phyloP scores from a whole-genome alignment of 2,797 vertebrate species.

The Hippoglossus hippoglossus region DNA sequence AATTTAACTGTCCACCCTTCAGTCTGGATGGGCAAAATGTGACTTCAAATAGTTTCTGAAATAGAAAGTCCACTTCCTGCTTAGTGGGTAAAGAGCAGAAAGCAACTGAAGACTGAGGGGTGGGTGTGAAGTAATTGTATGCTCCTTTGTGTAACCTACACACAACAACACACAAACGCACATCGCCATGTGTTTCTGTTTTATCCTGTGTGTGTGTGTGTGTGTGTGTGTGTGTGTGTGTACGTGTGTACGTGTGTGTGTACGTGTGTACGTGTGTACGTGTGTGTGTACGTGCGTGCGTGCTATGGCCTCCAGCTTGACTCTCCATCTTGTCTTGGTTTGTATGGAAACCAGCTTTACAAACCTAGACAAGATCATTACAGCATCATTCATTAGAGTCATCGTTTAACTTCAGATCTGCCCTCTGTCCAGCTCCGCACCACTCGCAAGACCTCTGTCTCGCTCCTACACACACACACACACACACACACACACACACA shows the following conservation, averaged over 20 bases:
- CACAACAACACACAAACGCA: conserved; percentile 22
- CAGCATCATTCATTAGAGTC: conserved; percentile 87
- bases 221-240: conserved; percentile 54
- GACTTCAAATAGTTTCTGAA: conserved; percentile 1
- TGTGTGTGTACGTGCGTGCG: conserved; percentile 56
- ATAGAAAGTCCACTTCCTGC: conserved; percentile 30
- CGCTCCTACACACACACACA: not conserved
- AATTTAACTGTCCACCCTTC: too few relatives aligned
- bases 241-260: conserved; percentile 32
- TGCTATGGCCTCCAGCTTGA: conserved; percentile 54
- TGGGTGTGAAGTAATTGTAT: conserved; percentile 53
- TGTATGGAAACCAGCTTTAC: conserved; percentile 77
- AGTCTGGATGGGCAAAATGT: too few relatives aligned
- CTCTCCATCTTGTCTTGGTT: conserved; percentile 29
- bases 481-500: not conserved
- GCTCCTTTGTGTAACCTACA: conserved; percentile 38
- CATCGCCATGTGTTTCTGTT: conserved; percentile 74
- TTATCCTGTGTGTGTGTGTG: conserved; percentile 46
- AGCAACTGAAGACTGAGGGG: conserved; percentile 16
- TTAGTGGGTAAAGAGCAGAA: conserved; percentile 17
- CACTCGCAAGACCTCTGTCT: conserved; percentile 42
- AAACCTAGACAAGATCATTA: conserved; percentile 75
- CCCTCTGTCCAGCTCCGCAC: conserved; percentile 70
- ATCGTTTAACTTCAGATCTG: conserved; percentile 86
- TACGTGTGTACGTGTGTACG: conserved; percentile 63